phyloP scores from a whole-genome alignment of 2,797 vertebrate species.

The Microchirus variegatus region DNA sequence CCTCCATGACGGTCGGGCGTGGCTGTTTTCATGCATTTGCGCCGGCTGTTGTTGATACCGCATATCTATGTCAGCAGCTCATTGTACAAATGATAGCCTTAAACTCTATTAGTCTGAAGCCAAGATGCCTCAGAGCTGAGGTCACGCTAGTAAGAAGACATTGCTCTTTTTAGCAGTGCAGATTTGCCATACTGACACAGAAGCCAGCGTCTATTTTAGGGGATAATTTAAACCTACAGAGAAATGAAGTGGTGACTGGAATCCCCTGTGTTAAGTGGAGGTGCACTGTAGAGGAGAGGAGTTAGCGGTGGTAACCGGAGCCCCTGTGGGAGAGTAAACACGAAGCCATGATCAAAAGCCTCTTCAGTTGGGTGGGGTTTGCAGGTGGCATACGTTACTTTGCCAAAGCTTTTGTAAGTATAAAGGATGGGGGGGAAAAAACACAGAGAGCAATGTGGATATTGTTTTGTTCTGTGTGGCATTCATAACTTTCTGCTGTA shows the following conservation, averaged over 20 bases:
- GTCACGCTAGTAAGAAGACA: too few species aligned
- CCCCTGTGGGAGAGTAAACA: constrained; percentile 49
- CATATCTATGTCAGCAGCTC: not conserved
- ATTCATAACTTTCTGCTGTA: constrained; percentile 26
- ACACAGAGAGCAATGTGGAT: constrained; percentile 24
- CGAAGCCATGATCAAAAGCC: constrained; percentile 55
- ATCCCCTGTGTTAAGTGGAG: constrained; percentile 42
- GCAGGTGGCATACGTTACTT: constrained; percentile 53
- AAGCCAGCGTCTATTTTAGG: constrained; percentile 45
- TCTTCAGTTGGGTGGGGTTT: constrained; percentile 55
- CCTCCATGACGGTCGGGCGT: not conserved
- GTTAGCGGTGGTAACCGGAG: constrained; percentile 49
- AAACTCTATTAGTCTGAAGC: constrained; percentile 4
- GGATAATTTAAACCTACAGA: constrained; percentile 43
- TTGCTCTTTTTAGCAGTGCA: not conserved
- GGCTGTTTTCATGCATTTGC: not conserved
- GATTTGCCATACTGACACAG: constrained; percentile 10
- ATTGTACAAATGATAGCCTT: not conserved
- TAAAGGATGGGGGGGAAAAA: constrained; percentile 13
- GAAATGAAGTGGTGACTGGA: constrained; percentile 45
- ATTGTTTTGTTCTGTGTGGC: constrained; percentile 46
- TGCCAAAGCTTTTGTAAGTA: constrained; percentile 32
- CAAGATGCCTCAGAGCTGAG: constrained; percentile 1
- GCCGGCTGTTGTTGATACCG: not conserved
- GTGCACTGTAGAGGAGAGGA: constrained; percentile 36